These are phyloP conservation scores for Acanthiza pusilla DNA, from an alignment of 2,797 vertebrate genomes.

Conservation along the genomic window DNA sequence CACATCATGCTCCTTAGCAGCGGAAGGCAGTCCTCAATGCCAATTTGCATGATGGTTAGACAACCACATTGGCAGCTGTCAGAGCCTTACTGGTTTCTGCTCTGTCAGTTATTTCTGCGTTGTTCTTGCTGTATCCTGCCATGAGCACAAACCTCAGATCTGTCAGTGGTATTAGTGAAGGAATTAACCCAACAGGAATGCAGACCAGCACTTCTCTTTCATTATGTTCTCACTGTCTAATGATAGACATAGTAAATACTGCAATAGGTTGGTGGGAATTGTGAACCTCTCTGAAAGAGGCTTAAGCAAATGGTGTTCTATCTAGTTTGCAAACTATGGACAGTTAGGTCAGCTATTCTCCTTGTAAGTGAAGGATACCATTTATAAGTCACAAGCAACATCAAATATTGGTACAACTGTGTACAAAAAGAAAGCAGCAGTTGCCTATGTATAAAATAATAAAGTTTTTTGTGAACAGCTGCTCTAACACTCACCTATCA, in stretches of 20 bases:
- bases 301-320: not conserved
- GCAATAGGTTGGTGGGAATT: not conserved
- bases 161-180: not conserved
- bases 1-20: not conserved
- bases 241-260: not conserved
- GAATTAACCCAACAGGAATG: not conserved
- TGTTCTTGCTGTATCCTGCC: not conserved
- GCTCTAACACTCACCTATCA: not conserved
- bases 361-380: not conserved
- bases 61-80: not conserved
- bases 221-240: not conserved
- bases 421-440: not conserved
- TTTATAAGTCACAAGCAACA: not conserved
- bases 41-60: not conserved
- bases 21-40: not conserved
- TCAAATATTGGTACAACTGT: not conserved
- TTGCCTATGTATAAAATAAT: not conserved
- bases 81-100: not conserved
- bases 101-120: not conserved
- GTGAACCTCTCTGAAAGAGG: not conserved
- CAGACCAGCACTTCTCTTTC: not conserved
- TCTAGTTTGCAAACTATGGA: not conserved
- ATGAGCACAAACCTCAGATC: not conserved
- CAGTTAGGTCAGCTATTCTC: not conserved
- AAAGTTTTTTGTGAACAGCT: not conserved